phyloP scores from a whole-genome alignment of 1,140 invertebrate genomes.

The Bombyx mandarina region DNA sequence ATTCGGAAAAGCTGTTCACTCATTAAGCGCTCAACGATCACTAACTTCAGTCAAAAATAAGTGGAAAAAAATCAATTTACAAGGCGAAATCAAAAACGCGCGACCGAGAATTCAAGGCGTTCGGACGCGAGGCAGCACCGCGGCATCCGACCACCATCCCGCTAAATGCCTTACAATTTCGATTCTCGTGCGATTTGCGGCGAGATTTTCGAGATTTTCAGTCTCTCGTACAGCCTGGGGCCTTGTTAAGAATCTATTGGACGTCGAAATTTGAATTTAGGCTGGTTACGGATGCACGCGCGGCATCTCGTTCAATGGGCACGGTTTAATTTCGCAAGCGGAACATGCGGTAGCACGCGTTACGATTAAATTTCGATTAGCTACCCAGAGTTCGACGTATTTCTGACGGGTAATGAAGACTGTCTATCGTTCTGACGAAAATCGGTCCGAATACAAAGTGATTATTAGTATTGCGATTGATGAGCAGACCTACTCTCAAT shows the following conservation, averaged over 20 bases:
- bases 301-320: slow-evolving; percentile 20
- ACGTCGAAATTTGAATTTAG: slow-evolving; percentile 46
- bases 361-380: slow-evolving; percentile 6
- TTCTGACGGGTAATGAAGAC: no score
- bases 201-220: slow-evolving; percentile 64
- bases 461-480: not conserved
- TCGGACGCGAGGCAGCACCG: not conserved
- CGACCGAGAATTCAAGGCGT: not conserved
- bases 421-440: no score
- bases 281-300: slow-evolving; percentile 26
- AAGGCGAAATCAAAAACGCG: slow-evolving; percentile 1
- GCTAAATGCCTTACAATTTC: slow-evolving; percentile 63
- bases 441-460: not conserved
- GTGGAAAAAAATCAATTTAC: no score
- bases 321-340: slow-evolving; percentile 3
- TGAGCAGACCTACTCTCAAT: not conserved
- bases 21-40: no score
- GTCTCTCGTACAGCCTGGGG: slow-evolving; percentile 32
- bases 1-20: no score
- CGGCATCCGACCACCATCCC: slow-evolving; percentile 29
- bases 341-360: not conserved
- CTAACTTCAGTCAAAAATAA: no score
- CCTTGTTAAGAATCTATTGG: slow-evolving; percentile 58
- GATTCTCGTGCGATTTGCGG: slow-evolving; percentile 54
- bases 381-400: not conserved